A percentile compares a stretch with the other conserved stretches of the same genome.
phyloP scores from a whole-genome alignment of 30 jellyfish, hydroid and myxozoan genomes.

The Aurelia sp. region DNA sequence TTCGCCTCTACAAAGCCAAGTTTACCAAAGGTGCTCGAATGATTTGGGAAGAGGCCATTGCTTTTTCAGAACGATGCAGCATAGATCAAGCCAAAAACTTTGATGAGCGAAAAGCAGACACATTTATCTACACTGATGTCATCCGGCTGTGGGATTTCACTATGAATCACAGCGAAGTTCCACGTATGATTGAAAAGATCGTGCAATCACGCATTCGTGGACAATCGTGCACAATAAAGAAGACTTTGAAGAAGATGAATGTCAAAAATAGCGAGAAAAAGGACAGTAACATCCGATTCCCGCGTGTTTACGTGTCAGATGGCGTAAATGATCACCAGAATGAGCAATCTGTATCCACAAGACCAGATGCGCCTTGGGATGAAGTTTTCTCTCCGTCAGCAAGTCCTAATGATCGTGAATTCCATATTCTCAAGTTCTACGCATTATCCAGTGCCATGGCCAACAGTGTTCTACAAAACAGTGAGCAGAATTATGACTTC shows the following conservation, averaged over 20 bases:
- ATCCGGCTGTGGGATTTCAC: slow-evolving; percentile 88
- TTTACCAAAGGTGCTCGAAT: slow-evolving; percentile 60
- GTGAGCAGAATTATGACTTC: slow-evolving; percentile 46
- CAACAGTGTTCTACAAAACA: slow-evolving; percentile 38
- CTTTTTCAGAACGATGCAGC: slow-evolving; percentile 82
- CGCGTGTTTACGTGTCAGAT: slow-evolving; percentile 11
- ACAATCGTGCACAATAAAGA: slow-evolving; percentile 51
- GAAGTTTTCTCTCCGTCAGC: slow-evolving; percentile 74
- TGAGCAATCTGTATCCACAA: background rate
- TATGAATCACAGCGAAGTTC: slow-evolving; percentile 59
- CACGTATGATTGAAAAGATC: slow-evolving; percentile 55
- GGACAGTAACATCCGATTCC: slow-evolving; percentile 10
- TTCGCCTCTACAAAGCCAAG: slow-evolving; percentile 67
- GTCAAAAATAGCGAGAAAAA: background rate
- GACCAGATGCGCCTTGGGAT: background rate
- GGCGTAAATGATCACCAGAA: background rate
- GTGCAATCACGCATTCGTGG: slow-evolving; percentile 75
- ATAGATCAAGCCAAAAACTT: background rate
- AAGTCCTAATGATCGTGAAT: slow-evolving; percentile 79
- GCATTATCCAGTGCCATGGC: slow-evolving; percentile 76
- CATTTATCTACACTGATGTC: slow-evolving; percentile 64
- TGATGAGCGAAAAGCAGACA: slow-evolving; percentile 10
- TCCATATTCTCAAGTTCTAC: slow-evolving; percentile 73
- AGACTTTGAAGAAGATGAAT: slow-evolving; percentile 19
- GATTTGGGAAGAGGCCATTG: slow-evolving; percentile 86